Base-by-base conservation (phyloP, 2,888 invertebrate genomes). In the Agelastica alni region DNA sequence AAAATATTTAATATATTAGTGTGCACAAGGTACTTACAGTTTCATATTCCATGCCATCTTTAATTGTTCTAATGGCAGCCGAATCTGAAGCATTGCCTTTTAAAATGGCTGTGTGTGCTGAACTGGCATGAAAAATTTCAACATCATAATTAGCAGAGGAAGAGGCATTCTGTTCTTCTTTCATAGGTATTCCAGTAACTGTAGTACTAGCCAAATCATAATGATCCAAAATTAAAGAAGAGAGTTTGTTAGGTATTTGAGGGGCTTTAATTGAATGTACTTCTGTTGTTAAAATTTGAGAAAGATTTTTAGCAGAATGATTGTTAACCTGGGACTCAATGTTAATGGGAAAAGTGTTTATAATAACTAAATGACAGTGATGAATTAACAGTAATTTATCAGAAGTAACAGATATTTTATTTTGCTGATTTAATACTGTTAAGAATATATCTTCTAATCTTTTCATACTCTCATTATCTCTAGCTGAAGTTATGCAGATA, bases 91-190 rank as follows among this genome's bases (percentile, higher is more conserved):
- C 79, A 67, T 83, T 82, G 4, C 82, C 82, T 75, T 83, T 85
- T 20, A 93, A 79, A 32, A 93, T 84, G 0, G 93, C 89, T 0
- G 87, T 84, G 70, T 96, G 96, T 0, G 95, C 94, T 10, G 87
- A 85, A 5, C 86, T 85, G 0, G 91, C 86, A 74, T 99, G 98
- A 64, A 96, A 88, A 57, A 99, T 89, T 77, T 98, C 98, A 0
- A 99, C 99, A 74, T 99, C 98, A 71, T 99, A 99, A 78, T 98
- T 98, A 0, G 97, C 95, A 51, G 97, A 98, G 0, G 95, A 94
- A 73, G 93, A 93, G 1, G 96, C 96, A 75, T 97, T 97, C 80
- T 97, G 96, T 75, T 98, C 97, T 77, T 98, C 97, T 81, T 99
- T 99, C 99, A 99, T 99, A 1, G 99, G 99, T 39, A 72, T 72